Base-by-base conservation (phyloP, 2,888 invertebrate species). In the Lydus trimaculatus region DNA sequence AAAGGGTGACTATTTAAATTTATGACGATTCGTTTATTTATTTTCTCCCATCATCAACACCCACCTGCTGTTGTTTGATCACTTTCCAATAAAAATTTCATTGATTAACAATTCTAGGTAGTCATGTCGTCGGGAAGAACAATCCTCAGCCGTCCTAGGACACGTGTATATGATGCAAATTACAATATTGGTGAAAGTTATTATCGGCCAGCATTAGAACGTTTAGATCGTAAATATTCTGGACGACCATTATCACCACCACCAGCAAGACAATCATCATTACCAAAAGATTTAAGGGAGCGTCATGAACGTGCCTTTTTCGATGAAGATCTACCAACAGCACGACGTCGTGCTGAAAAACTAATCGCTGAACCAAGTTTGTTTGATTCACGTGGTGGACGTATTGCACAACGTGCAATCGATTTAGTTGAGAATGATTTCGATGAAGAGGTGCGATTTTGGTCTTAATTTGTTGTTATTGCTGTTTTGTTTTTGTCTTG, bases 151-250 rank as follows among this genome's bases (percentile, higher is more conserved):
- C 87, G 92, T 83, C 92, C 92, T 74, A 89, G 94, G 79, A 94
- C 94, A 31, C 92, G 92, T 84, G 91, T 95, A 80, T 95, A 95
- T 84, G 93, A 94, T 81, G 93, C 93, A 84, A 95, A 94, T 85
- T 94, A 94, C 86, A 91, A 92, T 85, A 92, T 93, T 82, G 94
- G 94, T 66, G 92, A 94, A 85, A 92, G 92, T 79, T 93, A 94
- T 84, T 95, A 95, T 87, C 91, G 91, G 76, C 90, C 93, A 13
- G 91, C 93, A 74, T 86, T 94, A 60, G 93, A 94, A 82, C 89
- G 91, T 68, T 85, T 94, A 75, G 93, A 94, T 82, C 89, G 91
- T 74, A 94, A 93, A 85, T 88, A 89, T 80, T 87, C 87, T 72
- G 87, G 87, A 64, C 86, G 88, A 67, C 87, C 88, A 9, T 72